A percentile compares a stretch with the other conserved stretches of the same genome.
Evolutionary conservation across 2,888 invertebrate genomes (phyloP).

Genomic region (Cryptosula pallasiana): DNA sequence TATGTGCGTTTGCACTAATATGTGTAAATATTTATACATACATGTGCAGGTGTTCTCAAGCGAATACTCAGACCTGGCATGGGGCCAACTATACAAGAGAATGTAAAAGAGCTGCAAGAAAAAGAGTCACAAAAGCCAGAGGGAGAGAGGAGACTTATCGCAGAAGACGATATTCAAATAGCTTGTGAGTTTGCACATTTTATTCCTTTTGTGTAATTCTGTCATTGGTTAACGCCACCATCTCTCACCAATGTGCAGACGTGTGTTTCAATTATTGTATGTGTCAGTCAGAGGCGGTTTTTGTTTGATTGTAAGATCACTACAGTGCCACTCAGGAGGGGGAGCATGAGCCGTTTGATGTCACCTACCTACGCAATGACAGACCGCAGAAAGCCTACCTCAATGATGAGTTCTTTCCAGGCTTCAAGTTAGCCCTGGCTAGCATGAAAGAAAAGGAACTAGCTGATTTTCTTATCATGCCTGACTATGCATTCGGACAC

Average conservation of each 20-base stretch:
- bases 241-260: too few relatives aligned
- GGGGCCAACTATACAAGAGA: background rate
- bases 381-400: constrained; percentile 30
- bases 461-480: constrained; percentile 70
- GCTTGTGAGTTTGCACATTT: background rate
- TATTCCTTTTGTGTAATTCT: background rate
- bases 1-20: too few relatives aligned
- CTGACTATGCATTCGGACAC: constrained; percentile 69
- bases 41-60: background rate
- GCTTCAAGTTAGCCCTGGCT: background rate
- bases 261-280: too few relatives aligned
- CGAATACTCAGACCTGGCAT: background rate
- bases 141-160: background rate
- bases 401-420: constrained; percentile 17
- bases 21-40: background rate
- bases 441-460: constrained; percentile 59
- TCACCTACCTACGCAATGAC: constrained; percentile 58
- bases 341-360: constrained; percentile 68
- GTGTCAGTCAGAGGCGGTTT: too few relatives aligned
- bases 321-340: constrained; percentile 70
- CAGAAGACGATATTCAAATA: background rate
- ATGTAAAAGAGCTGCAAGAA: background rate
- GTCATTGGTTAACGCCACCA: too few relatives aligned
- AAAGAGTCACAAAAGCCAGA: constrained; percentile 4
- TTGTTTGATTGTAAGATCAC: constrained; percentile 60